Percentiles rank a stretch among this genome's conserved stretches.
Conservation (phyloP, 2,888 invertebrate genomes). For the Thumatha senex region DNA sequence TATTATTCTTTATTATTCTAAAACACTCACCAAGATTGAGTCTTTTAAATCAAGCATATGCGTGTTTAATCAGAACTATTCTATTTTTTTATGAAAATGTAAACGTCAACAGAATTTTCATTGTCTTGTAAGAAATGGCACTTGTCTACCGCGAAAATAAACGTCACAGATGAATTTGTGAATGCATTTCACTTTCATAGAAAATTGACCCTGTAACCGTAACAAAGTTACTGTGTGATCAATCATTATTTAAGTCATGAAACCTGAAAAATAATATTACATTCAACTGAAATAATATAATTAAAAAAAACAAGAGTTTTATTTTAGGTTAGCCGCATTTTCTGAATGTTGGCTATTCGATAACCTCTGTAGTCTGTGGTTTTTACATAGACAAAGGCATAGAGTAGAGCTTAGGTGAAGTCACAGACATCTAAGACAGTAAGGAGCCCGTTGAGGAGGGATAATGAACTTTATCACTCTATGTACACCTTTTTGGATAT, state of each 20-base stretch:
- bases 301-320: too few relatives aligned
- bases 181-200: not conserved
- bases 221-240: not conserved
- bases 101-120: slow-evolving; percentile 45
- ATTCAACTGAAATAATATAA: too few relatives aligned
- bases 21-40: slow-evolving; percentile 33
- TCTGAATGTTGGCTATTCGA: not conserved
- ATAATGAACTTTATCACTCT: too few relatives aligned
- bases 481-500: too few relatives aligned
- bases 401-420: too few relatives aligned
- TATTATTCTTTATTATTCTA: slow-evolving; percentile 11
- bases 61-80: slow-evolving; percentile 9
- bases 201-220: not conserved
- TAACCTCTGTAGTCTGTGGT: not conserved
- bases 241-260: not conserved
- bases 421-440: too few relatives aligned
- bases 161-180: slow-evolving; percentile 31
- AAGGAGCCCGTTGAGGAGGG: too few relatives aligned
- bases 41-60: slow-evolving; percentile 8
- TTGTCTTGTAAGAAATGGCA: slow-evolving; percentile 31
- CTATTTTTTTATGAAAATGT: slow-evolving; percentile 23
- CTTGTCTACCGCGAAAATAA: slow-evolving; percentile 46
- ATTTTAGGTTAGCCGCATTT: not conserved
- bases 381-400: not conserved
- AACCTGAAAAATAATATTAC: not conserved